Conservation (phyloP, 2,888 invertebrate species). For the Trachelus tabidus region DNA sequence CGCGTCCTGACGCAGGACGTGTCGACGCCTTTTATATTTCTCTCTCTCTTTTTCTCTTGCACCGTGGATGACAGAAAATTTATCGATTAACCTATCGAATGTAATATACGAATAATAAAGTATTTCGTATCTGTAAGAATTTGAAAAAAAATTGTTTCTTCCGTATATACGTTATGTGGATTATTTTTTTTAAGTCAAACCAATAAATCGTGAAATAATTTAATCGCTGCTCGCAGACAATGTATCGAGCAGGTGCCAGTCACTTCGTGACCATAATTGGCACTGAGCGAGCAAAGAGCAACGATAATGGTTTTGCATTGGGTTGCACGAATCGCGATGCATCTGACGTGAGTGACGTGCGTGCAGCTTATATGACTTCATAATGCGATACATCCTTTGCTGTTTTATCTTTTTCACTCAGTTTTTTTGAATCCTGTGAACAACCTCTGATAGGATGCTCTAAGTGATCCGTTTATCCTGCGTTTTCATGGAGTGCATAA, state of each 20-base stretch:
- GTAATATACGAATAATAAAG: not conserved
- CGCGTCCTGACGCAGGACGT: slow-evolving; percentile 28
- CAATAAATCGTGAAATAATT: not conserved
- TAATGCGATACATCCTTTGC: not conserved
- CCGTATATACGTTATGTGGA: too few species aligned
- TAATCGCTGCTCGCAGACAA: not conserved
- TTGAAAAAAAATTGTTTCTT: not conserved
- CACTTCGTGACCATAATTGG: not conserved
- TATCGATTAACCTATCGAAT: not conserved
- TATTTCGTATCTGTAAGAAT: not conserved
- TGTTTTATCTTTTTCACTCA: not conserved
- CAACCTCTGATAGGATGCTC: not conserved
- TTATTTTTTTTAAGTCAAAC: not conserved
- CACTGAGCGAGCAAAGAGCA: not conserved
- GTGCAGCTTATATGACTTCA: not conserved
- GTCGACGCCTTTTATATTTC: slow-evolving; percentile 2
- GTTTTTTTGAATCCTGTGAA: not conserved
- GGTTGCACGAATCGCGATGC: not conserved
- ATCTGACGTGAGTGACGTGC: not conserved
- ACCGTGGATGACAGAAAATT: not conserved
- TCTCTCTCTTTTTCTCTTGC: slow-evolving; percentile 1
- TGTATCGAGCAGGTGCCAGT: not conserved
- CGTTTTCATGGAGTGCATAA: not conserved
- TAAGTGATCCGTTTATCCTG: not conserved
- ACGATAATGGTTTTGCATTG: not conserved